A percentile compares a stretch with the other conserved stretches of the same genome.
Conservation (phyloP, 1,140 invertebrate genomes). For the Antheraea mylitta region DNA sequence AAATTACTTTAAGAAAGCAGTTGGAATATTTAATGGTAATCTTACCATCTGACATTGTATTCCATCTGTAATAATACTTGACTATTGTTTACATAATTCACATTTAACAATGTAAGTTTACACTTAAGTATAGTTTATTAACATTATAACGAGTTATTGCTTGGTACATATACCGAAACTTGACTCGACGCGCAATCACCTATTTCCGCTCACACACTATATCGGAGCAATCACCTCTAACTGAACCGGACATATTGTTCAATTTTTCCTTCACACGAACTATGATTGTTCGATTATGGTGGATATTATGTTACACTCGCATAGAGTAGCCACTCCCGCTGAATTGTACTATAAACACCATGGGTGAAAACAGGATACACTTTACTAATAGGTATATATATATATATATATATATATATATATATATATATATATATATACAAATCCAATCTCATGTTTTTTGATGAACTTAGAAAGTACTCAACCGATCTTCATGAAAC, state of each 20-base stretch:
- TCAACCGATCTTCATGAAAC: too few relatives aligned
- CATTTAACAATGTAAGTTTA: conserved; percentile 20
- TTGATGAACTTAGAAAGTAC: too few relatives aligned
- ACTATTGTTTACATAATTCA: conserved; percentile 16
- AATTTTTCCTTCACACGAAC: conserved; percentile 5
- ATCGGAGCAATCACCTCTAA: conserved; percentile 28
- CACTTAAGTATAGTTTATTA: conserved; percentile 19
- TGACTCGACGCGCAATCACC: conserved; percentile 43
- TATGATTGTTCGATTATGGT: not conserved
- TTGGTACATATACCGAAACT: conserved; percentile 36
- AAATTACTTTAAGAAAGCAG: not conserved
- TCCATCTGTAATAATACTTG: not conserved
- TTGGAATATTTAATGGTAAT: not conserved
- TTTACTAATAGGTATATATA: too few relatives aligned
- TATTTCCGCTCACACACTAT: conserved; percentile 48
- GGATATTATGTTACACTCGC: not conserved
- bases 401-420: too few relatives aligned
- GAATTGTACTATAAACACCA: too few relatives aligned
- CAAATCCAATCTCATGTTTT: too few relatives aligned
- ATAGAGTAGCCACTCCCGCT: too few relatives aligned
- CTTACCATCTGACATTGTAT: not conserved
- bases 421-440: too few relatives aligned
- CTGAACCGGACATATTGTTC: not conserved
- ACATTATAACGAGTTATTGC: conserved; percentile 19
- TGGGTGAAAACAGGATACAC: too few relatives aligned